phyloP scores from a whole-genome alignment of 1,140 invertebrate species.

The Pseudobourletiella spinata region DNA sequence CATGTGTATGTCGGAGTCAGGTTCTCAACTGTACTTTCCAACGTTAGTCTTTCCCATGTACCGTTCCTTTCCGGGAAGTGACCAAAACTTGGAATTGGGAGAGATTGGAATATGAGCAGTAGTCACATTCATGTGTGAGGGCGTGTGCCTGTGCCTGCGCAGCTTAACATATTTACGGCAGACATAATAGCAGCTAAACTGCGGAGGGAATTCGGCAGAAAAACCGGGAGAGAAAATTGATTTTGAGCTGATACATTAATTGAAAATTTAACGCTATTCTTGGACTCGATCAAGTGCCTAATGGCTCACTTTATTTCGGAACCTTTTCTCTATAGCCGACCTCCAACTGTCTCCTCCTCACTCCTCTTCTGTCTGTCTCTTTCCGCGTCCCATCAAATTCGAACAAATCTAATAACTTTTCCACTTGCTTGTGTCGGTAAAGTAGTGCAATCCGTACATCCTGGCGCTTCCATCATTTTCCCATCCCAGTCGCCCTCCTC shows the following conservation, averaged over 20 bases:
- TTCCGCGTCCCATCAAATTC: conserved; percentile 9
- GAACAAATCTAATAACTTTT: conserved; percentile 23
- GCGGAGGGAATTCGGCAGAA: background rate
- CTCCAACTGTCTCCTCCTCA: background rate
- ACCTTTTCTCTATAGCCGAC: background rate
- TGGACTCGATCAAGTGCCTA: conserved; percentile 4
- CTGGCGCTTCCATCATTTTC: background rate
- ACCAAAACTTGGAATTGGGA: too few relatives aligned
- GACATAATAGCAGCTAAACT: too few relatives aligned
- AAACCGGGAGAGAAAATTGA: conserved; percentile 13
- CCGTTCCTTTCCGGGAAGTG: too few relatives aligned
- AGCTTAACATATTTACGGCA: background rate
- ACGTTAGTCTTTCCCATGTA: too few relatives aligned
- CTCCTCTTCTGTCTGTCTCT: background rate
- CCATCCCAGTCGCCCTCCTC: background rate
- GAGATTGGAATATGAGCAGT: too few relatives aligned
- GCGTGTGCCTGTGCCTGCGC: background rate
- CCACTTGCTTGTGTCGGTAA: background rate
- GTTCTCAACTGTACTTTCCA: too few relatives aligned
- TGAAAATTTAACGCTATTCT: conserved; percentile 30
- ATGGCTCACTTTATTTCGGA: conserved; percentile 4
- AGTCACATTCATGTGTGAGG: too few relatives aligned
- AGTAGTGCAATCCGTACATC: background rate
- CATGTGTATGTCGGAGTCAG: too few relatives aligned
- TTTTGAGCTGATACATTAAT: conserved; percentile 27